A percentile compares a stretch with the other conserved stretches of the same genome.
These are phyloP conservation scores for Heptranchias perlo DNA, from an alignment of 2,113 vertebrate genomes.

Conservation along the genomic window DNA sequence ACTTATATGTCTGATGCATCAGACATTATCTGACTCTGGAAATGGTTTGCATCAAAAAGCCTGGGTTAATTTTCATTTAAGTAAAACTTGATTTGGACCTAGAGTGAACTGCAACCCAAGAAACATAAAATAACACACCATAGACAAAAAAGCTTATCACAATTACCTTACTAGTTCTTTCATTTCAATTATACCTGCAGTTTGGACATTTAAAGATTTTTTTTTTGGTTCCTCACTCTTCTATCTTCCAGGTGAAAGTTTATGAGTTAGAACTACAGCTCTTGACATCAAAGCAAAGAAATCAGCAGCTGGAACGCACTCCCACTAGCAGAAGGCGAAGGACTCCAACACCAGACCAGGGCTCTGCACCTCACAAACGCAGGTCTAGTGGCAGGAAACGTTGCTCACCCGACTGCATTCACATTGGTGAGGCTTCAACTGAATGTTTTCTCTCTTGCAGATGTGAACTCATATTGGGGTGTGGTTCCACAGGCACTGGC, in stretches of 20 bases:
- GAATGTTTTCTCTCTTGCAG: not conserved
- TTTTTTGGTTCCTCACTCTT: slow-evolving; percentile 21
- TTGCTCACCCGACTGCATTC: slow-evolving; percentile 44
- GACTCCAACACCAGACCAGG: slow-evolving; percentile 35
- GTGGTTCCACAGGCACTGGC: not conserved
- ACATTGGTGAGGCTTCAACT: slow-evolving; percentile 49
- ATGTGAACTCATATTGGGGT: not conserved
- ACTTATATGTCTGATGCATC: too few relatives aligned
- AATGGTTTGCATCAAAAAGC: not conserved
- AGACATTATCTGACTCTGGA: not conserved
- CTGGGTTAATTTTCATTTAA: not conserved
- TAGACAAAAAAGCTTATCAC: not conserved
- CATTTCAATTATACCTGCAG: not conserved
- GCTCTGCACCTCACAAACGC: slow-evolving; percentile 41
- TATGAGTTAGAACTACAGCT: slow-evolving; percentile 50
- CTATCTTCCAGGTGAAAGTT: slow-evolving; percentile 49
- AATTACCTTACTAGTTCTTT: not conserved
- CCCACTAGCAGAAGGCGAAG: slow-evolving; percentile 45
- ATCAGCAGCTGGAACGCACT: slow-evolving; percentile 47
- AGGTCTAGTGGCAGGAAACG: slow-evolving; percentile 40
- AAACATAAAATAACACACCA: not conserved
- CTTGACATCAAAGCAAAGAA: slow-evolving; percentile 47
- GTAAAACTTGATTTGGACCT: not conserved
- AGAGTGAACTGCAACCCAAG: not conserved
- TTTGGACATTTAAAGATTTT: not conserved